These are phyloP conservation scores for Cassiopea xamachana DNA, from an alignment of 30 jellyfish, hydroid and myxozoan genomes.

Conservation along the genomic window DNA sequence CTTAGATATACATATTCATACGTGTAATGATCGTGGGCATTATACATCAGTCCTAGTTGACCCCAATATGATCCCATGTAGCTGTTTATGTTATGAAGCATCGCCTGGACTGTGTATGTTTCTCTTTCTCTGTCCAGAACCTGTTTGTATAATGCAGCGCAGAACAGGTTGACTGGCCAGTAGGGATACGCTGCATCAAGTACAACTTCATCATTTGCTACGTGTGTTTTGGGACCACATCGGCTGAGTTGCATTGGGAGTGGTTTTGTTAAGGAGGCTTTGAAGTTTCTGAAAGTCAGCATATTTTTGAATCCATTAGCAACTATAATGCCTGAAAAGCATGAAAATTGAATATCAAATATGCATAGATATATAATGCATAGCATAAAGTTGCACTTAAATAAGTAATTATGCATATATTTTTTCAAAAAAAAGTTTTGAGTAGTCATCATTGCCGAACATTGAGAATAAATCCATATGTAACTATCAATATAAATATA, in stretches of 20 bases:
- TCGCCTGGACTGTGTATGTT: constrained; percentile 33
- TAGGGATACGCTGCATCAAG: constrained; percentile 64
- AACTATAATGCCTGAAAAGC: constrained; percentile 69
- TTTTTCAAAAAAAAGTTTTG: too few relatives aligned
- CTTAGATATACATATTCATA: constrained; percentile 60
- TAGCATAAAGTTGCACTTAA: not conserved
- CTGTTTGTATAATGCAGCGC: constrained; percentile 32
- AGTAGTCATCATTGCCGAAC: too few relatives aligned
- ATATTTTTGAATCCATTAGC: constrained; percentile 72
- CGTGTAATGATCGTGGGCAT: constrained; percentile 53
- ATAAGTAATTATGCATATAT: too few relatives aligned
- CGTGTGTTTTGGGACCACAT: constrained; percentile 77
- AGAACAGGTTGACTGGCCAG: constrained; percentile 46
- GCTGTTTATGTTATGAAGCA: constrained; percentile 57
- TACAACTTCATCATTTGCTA: constrained; percentile 35
- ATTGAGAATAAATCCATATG: too few relatives aligned
- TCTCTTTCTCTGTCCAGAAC: not conserved
- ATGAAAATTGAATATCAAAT: not conserved
- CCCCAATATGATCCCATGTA: constrained; percentile 71
- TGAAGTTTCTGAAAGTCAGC: constrained; percentile 71
- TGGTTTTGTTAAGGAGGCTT: constrained; percentile 37
- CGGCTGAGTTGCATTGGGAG: constrained; percentile 30
- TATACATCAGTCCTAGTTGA: constrained; percentile 59
- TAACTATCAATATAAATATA: too few relatives aligned
- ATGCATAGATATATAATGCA: not conserved